Conservation (phyloP, 2,113 vertebrate species). For the Zeus faber region DNA sequence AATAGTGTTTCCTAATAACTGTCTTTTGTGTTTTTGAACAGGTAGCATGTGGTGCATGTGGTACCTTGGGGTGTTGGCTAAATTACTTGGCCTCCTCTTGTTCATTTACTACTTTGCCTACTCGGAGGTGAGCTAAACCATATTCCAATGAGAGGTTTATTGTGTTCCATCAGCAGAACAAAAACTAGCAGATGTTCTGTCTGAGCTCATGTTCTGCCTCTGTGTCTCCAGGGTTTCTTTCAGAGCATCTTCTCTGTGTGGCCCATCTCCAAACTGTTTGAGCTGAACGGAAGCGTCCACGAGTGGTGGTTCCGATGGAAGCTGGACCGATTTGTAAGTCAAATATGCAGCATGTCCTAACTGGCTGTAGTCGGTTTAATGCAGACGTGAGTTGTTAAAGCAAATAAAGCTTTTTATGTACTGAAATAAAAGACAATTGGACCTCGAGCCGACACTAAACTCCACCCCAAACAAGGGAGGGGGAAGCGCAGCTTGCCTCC, state of each 20-base stretch:
- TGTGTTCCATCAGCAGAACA: no score
- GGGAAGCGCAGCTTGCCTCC: no score
- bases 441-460: no score
- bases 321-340: slow-evolving; percentile 91
- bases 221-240: slow-evolving; percentile 81
- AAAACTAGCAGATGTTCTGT: no score
- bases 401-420: no score
- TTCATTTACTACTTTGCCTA: slow-evolving; percentile 89
- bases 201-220: not conserved
- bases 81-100: slow-evolving; percentile 83
- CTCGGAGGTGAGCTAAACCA: slow-evolving; percentile 82
- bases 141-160: no score
- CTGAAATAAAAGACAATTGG: no score
- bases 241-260: slow-evolving; percentile 92
- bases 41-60: slow-evolving; percentile 86
- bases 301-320: slow-evolving; percentile 99
- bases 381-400: no score
- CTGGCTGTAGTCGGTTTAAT: no score
- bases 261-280: slow-evolving; percentile 92
- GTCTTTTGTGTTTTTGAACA: slow-evolving; percentile 68
- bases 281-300: slow-evolving; percentile 88
- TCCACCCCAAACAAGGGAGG: no score
- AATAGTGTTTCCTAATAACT: no score
- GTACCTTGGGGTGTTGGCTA: slow-evolving; percentile 86
- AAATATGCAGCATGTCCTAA: slow-evolving; percentile 25